Base-by-base conservation (phyloP, 1,140 invertebrate species). In the Bombyx mandarina region DNA sequence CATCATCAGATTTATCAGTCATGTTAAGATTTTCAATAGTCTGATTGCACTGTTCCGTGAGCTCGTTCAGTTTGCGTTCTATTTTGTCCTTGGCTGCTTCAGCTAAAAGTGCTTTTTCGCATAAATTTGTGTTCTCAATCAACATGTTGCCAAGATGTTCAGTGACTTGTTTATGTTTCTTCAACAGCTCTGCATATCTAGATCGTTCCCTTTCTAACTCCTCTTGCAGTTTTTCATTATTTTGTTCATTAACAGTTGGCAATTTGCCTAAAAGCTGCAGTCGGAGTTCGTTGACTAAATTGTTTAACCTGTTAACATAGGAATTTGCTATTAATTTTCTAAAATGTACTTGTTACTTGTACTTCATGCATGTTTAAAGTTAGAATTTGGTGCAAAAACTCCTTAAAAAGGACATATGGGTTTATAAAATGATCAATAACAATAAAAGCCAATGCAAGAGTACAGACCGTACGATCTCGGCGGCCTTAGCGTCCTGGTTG, bases 401-500 rank as follows among this genome's bases (percentile, higher is more conserved):
- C 12, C 12, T 18, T 18, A 18, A 35, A 35, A 35, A 35, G 26
- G 26, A 35, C 26, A 35, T 35, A 35, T 35, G 26, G 26, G 26
- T 5, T 35, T 35, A 5, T 35, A 35, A 35, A 5, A 35, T 35
- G 26, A 2, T 35, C 26, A 35, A 35, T 5, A 35, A 35, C 4
- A 35, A 35, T 35, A 35, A 35, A 35, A 5, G 12, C 12, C 12
- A 18, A 18, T 18, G 12, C 12, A 0, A 35, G 26, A 35, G 26
- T 35, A 35, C 26, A 35, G 26, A 88, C 88, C 88, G 82, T 56
- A 91, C 88, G 7, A 95, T 92, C 80, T 95, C 93, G 1, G 92
- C 92, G 0, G 90, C 77, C 72, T 93, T 92, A 1, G 94, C 93
- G 88, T 97, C 96, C 78, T 95, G 91, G 88, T 98, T 98, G 2